phyloP scores from a whole-genome alignment of 1,140 invertebrate genomes.

The Aethina tumida region DNA sequence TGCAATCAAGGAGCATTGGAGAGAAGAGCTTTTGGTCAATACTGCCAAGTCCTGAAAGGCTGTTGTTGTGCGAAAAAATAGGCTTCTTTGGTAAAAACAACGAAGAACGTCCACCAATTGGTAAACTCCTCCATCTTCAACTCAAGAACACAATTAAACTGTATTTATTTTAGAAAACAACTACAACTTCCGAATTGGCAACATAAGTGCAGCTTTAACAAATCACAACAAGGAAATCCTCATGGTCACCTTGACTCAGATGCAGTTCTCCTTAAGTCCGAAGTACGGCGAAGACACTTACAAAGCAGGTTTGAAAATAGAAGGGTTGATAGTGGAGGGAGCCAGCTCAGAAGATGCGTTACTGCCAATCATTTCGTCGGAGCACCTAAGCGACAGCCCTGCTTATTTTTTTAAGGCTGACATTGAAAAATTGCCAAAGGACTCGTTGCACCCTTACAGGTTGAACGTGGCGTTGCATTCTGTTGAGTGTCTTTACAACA shows the following conservation, averaged over 20 bases:
- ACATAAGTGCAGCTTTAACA: slow-evolving; percentile 58
- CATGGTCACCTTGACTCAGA: slow-evolving; percentile 62
- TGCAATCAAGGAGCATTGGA: slow-evolving; percentile 26
- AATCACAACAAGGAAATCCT: slow-evolving; percentile 63
- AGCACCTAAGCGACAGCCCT: slow-evolving; percentile 41
- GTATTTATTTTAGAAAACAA: slow-evolving; percentile 52
- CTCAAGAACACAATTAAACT: slow-evolving; percentile 3
- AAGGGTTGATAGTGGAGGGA: slow-evolving; percentile 71
- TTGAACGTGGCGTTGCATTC: slow-evolving; percentile 59
- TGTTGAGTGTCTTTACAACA: slow-evolving; percentile 69
- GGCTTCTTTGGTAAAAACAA: slow-evolving; percentile 30
- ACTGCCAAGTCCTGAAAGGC: slow-evolving; percentile 55
- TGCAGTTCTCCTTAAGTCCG: slow-evolving; percentile 23
- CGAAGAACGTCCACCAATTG: slow-evolving; percentile 11
- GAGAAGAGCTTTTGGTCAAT: slow-evolving; percentile 53
- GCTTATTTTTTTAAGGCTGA: slow-evolving; percentile 67
- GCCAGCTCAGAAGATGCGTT: slow-evolving; percentile 63
- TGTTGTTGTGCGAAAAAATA: slow-evolving; percentile 53
- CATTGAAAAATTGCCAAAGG: slow-evolving; percentile 62
- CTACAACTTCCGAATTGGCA: slow-evolving; percentile 67
- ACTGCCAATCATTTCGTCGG: slow-evolving; percentile 47
- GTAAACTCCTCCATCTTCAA: too few species aligned
- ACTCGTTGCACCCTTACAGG: slow-evolving; percentile 58
- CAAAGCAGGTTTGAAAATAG: slow-evolving; percentile 38
- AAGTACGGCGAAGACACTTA: slow-evolving; percentile 24